Conservation (phyloP, 2,888 invertebrate genomes). For the Monochamus alternatus region DNA sequence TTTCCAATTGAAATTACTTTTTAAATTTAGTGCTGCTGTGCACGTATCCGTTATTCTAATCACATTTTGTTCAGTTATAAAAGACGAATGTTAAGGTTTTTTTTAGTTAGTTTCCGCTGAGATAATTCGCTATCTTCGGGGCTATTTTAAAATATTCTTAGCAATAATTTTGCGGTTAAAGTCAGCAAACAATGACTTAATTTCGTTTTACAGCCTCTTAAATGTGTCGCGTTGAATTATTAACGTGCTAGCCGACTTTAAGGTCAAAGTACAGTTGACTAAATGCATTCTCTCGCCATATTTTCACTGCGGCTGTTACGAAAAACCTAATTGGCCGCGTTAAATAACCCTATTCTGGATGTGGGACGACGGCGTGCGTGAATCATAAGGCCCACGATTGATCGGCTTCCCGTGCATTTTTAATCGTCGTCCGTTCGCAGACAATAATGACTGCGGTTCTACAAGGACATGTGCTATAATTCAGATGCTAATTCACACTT, state of each 20-base stretch:
- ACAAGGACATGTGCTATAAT: neutral
- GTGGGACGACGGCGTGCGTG: neutral
- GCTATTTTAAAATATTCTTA: neutral
- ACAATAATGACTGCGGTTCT: constrained; percentile 5
- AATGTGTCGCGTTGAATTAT: neutral
- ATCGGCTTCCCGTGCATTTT: constrained; percentile 12
- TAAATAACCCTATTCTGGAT: constrained; percentile 2
- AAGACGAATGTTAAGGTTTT: too few species aligned
- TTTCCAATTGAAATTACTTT: too few species aligned
- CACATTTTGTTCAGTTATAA: too few species aligned
- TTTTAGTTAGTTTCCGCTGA: too few species aligned
- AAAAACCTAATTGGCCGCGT: constrained; percentile 8
- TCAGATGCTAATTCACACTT: constrained; percentile 1
- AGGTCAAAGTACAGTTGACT: constrained; percentile 3
- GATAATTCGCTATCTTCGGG: too few species aligned
- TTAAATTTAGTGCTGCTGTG: too few species aligned
- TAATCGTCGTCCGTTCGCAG: neutral
- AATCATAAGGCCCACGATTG: constrained; percentile 16
- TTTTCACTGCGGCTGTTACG: neutral
- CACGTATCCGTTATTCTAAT: too few species aligned
- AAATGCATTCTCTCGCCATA: neutral
- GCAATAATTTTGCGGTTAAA: neutral
- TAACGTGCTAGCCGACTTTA: neutral
- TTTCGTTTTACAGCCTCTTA: neutral
- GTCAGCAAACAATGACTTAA: neutral